These are phyloP conservation scores for Tiliacea aurago DNA, from an alignment of 2,888 invertebrate genomes.

Conservation along the genomic window DNA sequence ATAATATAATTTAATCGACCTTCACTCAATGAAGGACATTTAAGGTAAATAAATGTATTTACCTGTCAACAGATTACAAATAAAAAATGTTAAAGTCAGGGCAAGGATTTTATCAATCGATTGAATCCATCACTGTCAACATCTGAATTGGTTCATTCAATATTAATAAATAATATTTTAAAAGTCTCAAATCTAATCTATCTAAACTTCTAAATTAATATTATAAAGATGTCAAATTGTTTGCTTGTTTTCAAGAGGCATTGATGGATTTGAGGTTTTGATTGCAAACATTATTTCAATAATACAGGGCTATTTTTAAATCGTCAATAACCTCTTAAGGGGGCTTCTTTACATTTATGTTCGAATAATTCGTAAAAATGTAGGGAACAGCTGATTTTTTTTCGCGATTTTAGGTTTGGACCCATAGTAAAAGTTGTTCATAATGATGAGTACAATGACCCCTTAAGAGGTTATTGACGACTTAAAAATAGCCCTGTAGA, in stretches of 20 bases:
- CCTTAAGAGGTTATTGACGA: too few relatives aligned
- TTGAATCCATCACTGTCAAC: background rate
- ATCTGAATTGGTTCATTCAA: background rate
- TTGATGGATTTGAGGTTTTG: background rate
- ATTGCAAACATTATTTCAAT: background rate
- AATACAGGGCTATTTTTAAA: too few relatives aligned
- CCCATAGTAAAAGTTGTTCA: too few relatives aligned
- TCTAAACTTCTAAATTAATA: background rate
- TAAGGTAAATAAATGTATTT: background rate
- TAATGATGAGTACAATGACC: too few relatives aligned
- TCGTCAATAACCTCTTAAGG: too few relatives aligned
- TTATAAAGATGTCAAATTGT: background rate
- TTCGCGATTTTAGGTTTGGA: too few relatives aligned
- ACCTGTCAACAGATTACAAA: background rate
- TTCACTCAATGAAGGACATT: background rate
- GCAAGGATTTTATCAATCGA: constrained; percentile 1
- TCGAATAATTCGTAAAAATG: too few relatives aligned
- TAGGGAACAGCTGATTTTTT: too few relatives aligned
- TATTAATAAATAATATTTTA: background rate
- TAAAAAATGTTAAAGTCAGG: constrained; percentile 1
- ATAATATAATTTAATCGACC: background rate
- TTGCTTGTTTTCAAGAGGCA: background rate
- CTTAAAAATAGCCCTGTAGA: too few relatives aligned
- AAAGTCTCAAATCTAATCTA: background rate
- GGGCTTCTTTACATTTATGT: too few relatives aligned